phyloP scores from a whole-genome alignment of 2,113 vertebrate genomes.

The Thunnus thynnus region DNA sequence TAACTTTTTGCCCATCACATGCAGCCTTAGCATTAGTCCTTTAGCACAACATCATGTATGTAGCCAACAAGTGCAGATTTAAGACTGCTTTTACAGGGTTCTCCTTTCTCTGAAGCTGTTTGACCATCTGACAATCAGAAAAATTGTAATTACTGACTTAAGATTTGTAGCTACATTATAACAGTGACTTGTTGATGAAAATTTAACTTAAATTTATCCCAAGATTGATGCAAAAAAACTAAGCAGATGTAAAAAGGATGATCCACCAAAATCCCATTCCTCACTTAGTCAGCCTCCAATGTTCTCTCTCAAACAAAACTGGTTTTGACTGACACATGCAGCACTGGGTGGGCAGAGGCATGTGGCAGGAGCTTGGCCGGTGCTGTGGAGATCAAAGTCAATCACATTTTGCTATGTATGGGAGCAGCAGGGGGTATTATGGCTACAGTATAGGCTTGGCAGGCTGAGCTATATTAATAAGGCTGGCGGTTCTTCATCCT shows the following conservation, averaged over 20 bases:
- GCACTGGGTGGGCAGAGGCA: not conserved
- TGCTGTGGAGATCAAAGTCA: slow-evolving; percentile 6
- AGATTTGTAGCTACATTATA: not conserved
- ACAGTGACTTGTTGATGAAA: too few species aligned
- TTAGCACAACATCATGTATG: not conserved
- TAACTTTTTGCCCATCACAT: not conserved
- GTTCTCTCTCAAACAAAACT: slow-evolving; percentile 7
- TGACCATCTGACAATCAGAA: too few species aligned
- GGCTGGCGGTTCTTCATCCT: slow-evolving; percentile 59
- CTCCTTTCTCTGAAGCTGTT: too few species aligned
- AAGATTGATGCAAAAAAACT: not conserved
- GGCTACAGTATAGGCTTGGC: slow-evolving; percentile 17
- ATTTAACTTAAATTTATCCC: not conserved
- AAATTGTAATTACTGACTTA: not conserved
- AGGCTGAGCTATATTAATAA: slow-evolving; percentile 48
- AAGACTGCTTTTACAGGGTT: not conserved
- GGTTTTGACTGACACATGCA: slow-evolving; percentile 17
- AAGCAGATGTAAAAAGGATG: not conserved
- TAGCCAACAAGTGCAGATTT: not conserved
- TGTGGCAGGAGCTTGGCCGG: not conserved
- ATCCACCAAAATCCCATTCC: not conserved
- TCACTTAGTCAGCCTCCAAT: not conserved
- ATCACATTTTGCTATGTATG: slow-evolving; percentile 45
- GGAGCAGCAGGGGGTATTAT: slow-evolving; percentile 26
- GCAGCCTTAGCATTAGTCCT: not conserved